Percentiles rank a stretch among this genome's conserved stretches.
These are phyloP conservation scores for Anneissia japonica DNA, from an alignment of 35 echinoderm and acorn worm species.

Conservation along the genomic window DNA sequence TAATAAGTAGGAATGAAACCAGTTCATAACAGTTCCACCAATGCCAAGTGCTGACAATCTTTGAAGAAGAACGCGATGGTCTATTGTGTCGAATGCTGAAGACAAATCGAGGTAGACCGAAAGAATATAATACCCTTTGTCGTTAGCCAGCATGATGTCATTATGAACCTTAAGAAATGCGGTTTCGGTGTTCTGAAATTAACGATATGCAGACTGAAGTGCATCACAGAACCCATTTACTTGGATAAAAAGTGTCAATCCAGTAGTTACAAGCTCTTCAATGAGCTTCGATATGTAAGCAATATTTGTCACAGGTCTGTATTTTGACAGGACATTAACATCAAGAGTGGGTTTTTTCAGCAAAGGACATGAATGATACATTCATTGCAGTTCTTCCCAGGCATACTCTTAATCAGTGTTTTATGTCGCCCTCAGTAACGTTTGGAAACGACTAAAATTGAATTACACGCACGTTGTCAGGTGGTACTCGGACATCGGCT, in stretches of 20 bases:
- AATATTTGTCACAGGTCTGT: conserved; percentile 29
- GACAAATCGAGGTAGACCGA: conserved; percentile 23
- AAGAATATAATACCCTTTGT: conserved; percentile 15
- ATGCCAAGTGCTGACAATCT: too few species aligned
- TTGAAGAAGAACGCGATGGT: conserved; percentile 15
- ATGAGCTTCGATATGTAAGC: conserved; percentile 28
- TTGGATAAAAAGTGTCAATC: conserved; percentile 23
- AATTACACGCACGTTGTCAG: too few species aligned
- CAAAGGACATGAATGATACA: too few species aligned
- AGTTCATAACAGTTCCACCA: too few species aligned
- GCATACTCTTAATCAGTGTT: too few species aligned
- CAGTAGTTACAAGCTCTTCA: conserved; percentile 7
- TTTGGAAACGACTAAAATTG: too few species aligned
- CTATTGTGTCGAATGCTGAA: conserved; percentile 39
- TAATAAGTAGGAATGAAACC: too few species aligned
- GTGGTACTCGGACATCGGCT: too few species aligned
- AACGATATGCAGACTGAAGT: conserved; percentile 26
- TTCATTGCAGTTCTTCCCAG: too few species aligned
- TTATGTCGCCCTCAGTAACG: too few species aligned
- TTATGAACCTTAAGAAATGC: conserved; percentile 45
- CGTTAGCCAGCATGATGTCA: conserved; percentile 39
- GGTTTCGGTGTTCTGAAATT: conserved; percentile 39
- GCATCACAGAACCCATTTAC: conserved; percentile 13
- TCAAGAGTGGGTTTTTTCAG: conserved; percentile 25
- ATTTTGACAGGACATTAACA: conserved; percentile 17